Conservation (phyloP, 2,888 invertebrate genomes). For the Caradrina kadenii region DNA sequence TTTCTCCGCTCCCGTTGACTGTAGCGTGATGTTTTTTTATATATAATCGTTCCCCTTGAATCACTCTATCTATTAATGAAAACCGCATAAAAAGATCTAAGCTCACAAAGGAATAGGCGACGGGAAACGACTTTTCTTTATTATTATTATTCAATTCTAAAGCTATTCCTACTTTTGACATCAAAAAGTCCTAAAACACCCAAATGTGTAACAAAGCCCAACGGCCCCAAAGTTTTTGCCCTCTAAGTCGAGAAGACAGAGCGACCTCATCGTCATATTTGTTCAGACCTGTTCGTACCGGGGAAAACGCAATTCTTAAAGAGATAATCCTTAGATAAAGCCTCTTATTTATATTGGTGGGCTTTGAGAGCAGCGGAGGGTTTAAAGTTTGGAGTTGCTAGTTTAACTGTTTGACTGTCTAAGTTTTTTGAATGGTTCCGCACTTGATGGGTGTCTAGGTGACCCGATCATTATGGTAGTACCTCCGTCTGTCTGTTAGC, state of each 20-base stretch:
- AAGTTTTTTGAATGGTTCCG: no score
- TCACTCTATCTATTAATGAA: no score
- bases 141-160: no score
- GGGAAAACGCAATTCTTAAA: constrained; percentile 83
- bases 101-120: no score
- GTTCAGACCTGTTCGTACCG: constrained; percentile 72
- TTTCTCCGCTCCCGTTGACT: no score
- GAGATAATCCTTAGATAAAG: constrained; percentile 85
- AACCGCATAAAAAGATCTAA: no score
- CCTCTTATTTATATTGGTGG: constrained; percentile 81
- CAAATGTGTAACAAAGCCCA: constrained; percentile 25
- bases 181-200: neutral
- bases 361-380: constrained; percentile 67
- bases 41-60: no score
- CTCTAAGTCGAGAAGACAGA: constrained; percentile 38
- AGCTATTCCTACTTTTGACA: neutral
- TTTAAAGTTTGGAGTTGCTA: constrained; percentile 5
- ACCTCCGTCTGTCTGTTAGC: no score
- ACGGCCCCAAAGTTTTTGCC: constrained; percentile 34
- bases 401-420: constrained; percentile 1
- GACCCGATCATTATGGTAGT: no score
- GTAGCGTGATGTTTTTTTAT: no score
- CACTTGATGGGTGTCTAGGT: no score
- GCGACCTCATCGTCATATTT: constrained; percentile 65
- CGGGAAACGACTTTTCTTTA: no score